Percentiles rank a stretch among this genome's conserved stretches.
Conservation (phyloP, 1,140 invertebrate genomes). For the Danaus plexippus region DNA sequence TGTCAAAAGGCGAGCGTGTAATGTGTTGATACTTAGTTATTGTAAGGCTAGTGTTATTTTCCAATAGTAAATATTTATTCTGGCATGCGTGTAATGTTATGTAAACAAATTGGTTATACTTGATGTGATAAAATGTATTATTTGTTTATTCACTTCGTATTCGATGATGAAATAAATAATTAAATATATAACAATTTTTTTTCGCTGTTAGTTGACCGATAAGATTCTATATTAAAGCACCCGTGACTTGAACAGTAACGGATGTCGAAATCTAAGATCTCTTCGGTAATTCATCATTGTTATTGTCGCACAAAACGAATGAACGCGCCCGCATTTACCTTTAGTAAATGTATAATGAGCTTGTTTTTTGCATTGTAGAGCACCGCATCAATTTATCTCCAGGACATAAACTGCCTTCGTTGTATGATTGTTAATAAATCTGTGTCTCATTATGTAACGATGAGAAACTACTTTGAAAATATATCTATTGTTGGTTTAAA, state of each 20-base stretch:
- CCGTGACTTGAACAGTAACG: constrained; percentile 8
- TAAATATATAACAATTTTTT: too few relatives aligned
- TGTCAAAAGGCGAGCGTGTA: constrained; percentile 43
- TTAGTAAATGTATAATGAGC: constrained; percentile 43
- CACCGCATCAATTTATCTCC: constrained; percentile 32
- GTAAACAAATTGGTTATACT: too few relatives aligned
- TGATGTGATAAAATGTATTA: too few relatives aligned
- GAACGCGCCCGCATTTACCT: constrained; percentile 33
- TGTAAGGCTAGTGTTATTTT: too few relatives aligned
- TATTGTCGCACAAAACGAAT: constrained; percentile 47
- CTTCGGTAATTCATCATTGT: constrained; percentile 51
- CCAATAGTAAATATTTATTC: too few relatives aligned
- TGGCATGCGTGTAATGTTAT: too few relatives aligned
- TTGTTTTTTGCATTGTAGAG: constrained; percentile 23
- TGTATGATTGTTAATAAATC: constrained; percentile 32
- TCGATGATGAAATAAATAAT: too few relatives aligned
- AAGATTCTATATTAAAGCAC: constrained; percentile 1
- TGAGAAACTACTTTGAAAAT: constrained; percentile 7
- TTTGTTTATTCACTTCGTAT: too few relatives aligned
- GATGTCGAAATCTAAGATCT: constrained; percentile 21
- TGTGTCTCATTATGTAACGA: constrained; percentile 29
- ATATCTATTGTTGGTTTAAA: constrained; percentile 2
- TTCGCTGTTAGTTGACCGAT: too few relatives aligned
- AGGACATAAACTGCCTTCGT: constrained; percentile 20
- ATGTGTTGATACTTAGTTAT: constrained; percentile 18